Conservation (phyloP, 2,797 vertebrate genomes). For the Cirrhinus mrigala region DNA sequence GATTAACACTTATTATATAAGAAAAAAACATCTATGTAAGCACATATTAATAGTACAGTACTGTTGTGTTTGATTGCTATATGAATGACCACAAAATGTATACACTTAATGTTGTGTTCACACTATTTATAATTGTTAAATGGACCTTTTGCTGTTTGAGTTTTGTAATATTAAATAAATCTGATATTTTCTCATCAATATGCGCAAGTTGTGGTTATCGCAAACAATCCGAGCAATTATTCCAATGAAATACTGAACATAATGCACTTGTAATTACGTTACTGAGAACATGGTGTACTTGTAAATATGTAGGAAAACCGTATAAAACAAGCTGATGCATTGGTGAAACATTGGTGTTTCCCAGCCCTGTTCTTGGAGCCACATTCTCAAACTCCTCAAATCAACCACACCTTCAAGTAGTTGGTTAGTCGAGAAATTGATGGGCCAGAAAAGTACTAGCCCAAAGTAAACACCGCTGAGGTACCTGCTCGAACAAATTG, state of each 20-base stretch:
- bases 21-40: neutral
- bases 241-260: neutral
- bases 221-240: neutral
- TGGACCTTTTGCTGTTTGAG: conserved; percentile 27
- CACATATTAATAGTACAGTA: neutral
- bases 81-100: conserved; percentile 15
- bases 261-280: neutral
- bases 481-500: neutral
- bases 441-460: neutral
- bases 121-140: neutral
- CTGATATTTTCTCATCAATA: neutral
- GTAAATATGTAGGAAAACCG: neutral
- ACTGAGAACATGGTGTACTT: neutral
- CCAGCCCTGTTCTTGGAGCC: neutral
- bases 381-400: neutral
- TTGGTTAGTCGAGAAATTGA: neutral
- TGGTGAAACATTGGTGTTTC: neutral
- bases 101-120: neutral
- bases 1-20: neutral
- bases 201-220: neutral
- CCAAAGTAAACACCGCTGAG: neutral
- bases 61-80: neutral
- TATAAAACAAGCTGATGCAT: neutral
- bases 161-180: conserved; percentile 23
- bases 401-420: neutral